Evolutionary conservation across 1,140 invertebrate genomes (phyloP).

Genomic region (Drosophila murphyi): DNA sequence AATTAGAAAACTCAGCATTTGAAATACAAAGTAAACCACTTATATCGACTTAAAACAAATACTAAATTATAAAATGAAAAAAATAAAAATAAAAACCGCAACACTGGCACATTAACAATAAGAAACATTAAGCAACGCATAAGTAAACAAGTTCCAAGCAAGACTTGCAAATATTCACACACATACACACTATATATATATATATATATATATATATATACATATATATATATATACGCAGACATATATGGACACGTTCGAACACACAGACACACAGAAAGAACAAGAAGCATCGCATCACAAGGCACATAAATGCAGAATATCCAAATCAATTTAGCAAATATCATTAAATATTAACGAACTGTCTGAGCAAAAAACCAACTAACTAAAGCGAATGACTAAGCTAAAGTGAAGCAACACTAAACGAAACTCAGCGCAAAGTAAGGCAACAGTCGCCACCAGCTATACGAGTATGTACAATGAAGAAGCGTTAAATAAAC

Average conservation of each 20-base stretch:
- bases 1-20: conserved; percentile 24
- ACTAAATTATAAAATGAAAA: conserved; percentile 11
- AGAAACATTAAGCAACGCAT: conserved; percentile 39
- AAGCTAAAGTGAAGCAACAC: conserved; percentile 51
- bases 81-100: conserved; percentile 6
- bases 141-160: conserved; percentile 70
- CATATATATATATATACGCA: conserved; percentile 17
- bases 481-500: conserved; percentile 71
- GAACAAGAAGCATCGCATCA: not conserved
- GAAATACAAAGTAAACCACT: conserved; percentile 24
- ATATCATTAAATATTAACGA: conserved; percentile 69
- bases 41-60: conserved; percentile 37
- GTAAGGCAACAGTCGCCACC: conserved; percentile 55
- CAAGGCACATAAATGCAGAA: conserved; percentile 59
- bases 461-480: conserved; percentile 71
- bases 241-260: not conserved
- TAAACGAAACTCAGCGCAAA: conserved; percentile 55
- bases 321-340: conserved; percentile 73
- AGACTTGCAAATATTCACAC: conserved; percentile 50
- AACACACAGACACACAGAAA: conserved; percentile 1
- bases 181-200: conserved; percentile 29
- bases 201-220: conserved; percentile 29
- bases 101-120: conserved; percentile 36
- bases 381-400: conserved; percentile 74
- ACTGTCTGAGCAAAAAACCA: conserved; percentile 74